These are phyloP conservation scores for Eufriesea mexicana DNA, from an alignment of 1,140 invertebrate species.

Conservation along the genomic window DNA sequence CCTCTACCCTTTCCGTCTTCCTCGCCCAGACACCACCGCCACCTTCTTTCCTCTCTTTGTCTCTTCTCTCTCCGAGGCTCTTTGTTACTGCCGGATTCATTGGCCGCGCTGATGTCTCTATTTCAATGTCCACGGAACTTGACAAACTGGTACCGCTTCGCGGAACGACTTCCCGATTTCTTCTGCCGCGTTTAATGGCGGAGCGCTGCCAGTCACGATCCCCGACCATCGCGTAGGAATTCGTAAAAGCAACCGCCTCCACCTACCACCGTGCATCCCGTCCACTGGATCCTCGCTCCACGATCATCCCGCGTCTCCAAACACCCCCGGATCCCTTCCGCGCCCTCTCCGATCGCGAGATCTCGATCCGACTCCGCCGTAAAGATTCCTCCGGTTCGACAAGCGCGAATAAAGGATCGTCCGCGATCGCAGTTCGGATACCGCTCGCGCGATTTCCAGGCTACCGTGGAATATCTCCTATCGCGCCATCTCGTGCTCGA, in stretches of 20 bases:
- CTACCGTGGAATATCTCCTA: too few relatives aligned
- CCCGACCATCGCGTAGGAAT: not conserved
- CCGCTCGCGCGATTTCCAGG: not conserved
- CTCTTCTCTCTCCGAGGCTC: not conserved
- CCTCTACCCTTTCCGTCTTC: not conserved
- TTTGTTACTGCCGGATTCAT: conserved; percentile 35
- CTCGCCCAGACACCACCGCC: too few relatives aligned
- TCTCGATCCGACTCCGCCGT: too few relatives aligned
- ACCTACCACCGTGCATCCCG: too few relatives aligned
- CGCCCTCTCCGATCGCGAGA: too few relatives aligned
- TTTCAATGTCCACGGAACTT: conserved; percentile 24
- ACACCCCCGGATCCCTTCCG: not conserved
- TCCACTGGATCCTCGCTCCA: not conserved
- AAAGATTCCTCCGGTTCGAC: not conserved
- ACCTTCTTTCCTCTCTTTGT: too few relatives aligned
- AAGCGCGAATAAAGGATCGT: not conserved
- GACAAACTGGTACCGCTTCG: conserved; percentile 30
- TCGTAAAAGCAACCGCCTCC: too few relatives aligned
- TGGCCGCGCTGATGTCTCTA: conserved; percentile 34
- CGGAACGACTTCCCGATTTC: conserved; percentile 26
- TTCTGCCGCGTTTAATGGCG: conserved; percentile 19
- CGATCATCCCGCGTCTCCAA: not conserved
- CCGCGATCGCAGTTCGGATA: not conserved
- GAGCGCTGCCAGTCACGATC: not conserved
- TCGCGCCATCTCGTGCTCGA: too few relatives aligned